A percentile compares a stretch with the other conserved stretches of the same genome.
Evolutionary conservation across 2,888 invertebrate genomes (phyloP).

Genomic region (Diogma glabrata): DNA sequence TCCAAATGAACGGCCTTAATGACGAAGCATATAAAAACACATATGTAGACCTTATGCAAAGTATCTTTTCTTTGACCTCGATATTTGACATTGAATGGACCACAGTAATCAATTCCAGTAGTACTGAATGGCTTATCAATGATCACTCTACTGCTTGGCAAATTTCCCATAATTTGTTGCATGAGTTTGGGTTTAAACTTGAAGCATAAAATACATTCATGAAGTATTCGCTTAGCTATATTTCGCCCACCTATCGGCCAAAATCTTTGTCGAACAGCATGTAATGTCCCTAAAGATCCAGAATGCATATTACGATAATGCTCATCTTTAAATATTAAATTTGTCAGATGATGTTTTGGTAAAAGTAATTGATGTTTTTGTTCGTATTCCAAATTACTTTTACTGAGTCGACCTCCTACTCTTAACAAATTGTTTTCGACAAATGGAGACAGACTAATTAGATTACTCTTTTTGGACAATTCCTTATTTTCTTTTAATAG

Average conservation of each 20-base stretch:
- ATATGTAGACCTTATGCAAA: conserved; percentile 8
- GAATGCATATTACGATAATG: too few relatives aligned
- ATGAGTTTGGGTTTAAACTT: not conserved
- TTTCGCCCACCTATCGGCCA: not conserved
- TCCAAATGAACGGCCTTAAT: conserved; percentile 2
- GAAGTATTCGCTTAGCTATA: not conserved
- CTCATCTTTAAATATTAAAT: not conserved
- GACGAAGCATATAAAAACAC: conserved; percentile 20
- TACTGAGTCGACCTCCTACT: not conserved
- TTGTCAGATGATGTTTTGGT: not conserved
- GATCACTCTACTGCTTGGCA: not conserved
- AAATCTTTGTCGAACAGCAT: too few relatives aligned
- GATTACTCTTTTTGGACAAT: too few relatives aligned
- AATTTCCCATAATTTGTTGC: not conserved
- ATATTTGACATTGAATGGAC: not conserved
- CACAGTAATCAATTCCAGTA: not conserved
- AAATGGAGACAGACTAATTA: too few relatives aligned
- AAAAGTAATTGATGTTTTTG: not conserved
- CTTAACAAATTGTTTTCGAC: too few relatives aligned
- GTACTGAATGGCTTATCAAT: not conserved
- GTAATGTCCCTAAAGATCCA: too few relatives aligned
- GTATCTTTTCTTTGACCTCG: not conserved
- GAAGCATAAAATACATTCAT: not conserved
- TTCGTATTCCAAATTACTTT: not conserved
- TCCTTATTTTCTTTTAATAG: too few relatives aligned